A percentile compares a stretch with the other conserved stretches of the same genome.
phyloP scores from a whole-genome alignment of 2,797 vertebrate species.

The Sus cebifrons region DNA sequence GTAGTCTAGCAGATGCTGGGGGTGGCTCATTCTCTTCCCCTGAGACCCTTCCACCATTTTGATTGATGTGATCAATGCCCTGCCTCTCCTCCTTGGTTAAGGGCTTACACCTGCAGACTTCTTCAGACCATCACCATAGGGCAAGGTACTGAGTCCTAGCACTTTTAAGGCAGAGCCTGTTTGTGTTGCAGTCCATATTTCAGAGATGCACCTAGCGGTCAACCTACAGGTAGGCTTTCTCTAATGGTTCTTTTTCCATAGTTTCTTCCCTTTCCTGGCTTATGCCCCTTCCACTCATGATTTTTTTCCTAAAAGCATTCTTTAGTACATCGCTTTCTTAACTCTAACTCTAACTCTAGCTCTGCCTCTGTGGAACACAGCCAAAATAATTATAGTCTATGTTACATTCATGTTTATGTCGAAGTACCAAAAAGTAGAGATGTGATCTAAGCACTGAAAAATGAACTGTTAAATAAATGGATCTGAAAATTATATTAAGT shows the following conservation, averaged over 20 bases:
- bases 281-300: background rate
- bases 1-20: too few species aligned
- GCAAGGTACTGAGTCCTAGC: background rate
- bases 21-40: background rate
- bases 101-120: background rate
- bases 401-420: conserved; percentile 68
- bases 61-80: background rate
- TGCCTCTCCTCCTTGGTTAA: fast-evolving
- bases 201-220: background rate
- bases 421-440: background rate
- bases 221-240: background rate
- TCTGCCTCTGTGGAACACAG: conserved; percentile 11
- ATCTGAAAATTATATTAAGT: background rate
- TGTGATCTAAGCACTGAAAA: background rate
- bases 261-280: background rate
- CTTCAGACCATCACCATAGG: background rate
- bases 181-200: background rate
- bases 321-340: conserved; percentile 67
- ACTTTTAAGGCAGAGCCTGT: background rate
- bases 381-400: background rate
- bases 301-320: conserved; percentile 34
- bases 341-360: background rate
- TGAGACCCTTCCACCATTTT: background rate
- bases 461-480: conserved; percentile 22
- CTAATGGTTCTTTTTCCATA: background rate